Conservation (phyloP, 2,113 vertebrate genomes). For the Lonchura striata region DNA sequence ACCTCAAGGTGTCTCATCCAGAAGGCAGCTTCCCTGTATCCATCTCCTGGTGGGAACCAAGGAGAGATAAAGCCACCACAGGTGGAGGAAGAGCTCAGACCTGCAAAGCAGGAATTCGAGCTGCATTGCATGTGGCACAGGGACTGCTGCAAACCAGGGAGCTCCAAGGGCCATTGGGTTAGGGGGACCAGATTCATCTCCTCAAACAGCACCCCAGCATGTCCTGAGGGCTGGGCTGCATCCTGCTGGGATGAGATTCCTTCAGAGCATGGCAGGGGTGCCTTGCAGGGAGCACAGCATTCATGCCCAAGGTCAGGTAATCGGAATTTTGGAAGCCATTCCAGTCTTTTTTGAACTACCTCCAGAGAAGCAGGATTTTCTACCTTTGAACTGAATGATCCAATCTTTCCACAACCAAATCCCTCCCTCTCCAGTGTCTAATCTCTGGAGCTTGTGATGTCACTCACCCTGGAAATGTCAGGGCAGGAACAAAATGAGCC, state of each 20-base stretch:
- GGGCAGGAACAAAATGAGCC: constrained; percentile 23
- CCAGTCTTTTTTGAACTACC: background rate
- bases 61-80: background rate
- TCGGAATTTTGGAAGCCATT: background rate
- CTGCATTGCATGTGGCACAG: background rate
- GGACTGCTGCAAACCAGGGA: background rate
- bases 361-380: background rate
- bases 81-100: background rate
- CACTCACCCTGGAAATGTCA: constrained; percentile 4
- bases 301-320: background rate
- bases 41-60: background rate
- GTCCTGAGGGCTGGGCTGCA: background rate
- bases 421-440: background rate
- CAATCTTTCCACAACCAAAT: constrained; percentile 1
- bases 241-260: background rate
- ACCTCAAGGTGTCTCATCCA: background rate
- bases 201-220: background rate
- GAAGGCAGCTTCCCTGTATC: background rate
- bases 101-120: background rate
- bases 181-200: background rate
- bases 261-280: background rate
- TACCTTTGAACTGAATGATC: constrained; percentile 15
- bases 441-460: background rate
- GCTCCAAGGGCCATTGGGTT: background rate
- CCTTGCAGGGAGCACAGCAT: background rate